Percentiles rank a stretch among this genome's conserved stretches.
Evolutionary conservation across 1,140 invertebrate species (phyloP).

Genomic region (Schlechtendalia chinensis): DNA sequence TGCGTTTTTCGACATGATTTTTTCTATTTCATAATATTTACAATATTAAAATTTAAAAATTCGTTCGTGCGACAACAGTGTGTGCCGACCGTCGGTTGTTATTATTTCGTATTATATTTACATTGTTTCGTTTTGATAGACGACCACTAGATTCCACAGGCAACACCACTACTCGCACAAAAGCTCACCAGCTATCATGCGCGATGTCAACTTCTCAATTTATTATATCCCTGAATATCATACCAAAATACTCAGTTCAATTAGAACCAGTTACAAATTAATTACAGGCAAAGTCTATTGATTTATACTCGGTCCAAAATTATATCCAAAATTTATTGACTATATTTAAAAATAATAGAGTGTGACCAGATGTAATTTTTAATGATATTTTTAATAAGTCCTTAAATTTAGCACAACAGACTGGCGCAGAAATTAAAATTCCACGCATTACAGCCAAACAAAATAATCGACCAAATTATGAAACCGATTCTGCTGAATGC

Average conservation of each 20-base stretch:
- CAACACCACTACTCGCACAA: background rate
- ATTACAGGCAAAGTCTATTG: background rate
- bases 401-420: background rate
- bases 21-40: too few species aligned
- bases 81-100: too few species aligned
- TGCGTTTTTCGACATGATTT: too few species aligned
- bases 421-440: background rate
- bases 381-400: background rate
- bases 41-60: too few species aligned
- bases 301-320: background rate
- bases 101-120: too few species aligned
- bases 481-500: background rate
- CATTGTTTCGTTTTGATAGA: too few species aligned
- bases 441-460: background rate
- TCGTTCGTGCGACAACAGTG: too few species aligned
- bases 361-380: background rate
- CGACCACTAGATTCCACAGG: background rate
- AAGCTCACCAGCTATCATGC: background rate
- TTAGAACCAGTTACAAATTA: background rate
- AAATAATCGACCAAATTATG: background rate
- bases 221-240: background rate
- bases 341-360: background rate
- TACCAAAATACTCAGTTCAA: background rate
- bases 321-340: background rate
- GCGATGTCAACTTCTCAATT: background rate